Conservation (phyloP, 2,797 vertebrate genomes). For the Cuculus canorus region DNA sequence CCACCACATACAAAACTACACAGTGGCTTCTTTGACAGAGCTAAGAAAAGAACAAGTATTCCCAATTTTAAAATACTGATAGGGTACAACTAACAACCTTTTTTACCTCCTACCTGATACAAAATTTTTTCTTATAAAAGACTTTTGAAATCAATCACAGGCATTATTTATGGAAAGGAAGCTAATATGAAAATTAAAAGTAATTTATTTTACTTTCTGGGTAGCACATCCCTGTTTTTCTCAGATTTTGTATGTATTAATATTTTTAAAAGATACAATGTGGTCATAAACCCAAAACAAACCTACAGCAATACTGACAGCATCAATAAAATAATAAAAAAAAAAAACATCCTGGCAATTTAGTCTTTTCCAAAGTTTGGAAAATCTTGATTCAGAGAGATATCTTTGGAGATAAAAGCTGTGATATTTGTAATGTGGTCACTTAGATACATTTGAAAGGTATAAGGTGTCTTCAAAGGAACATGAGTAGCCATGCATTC, state of each 20-base stretch:
- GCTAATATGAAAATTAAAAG: not conserved
- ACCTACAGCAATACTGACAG: not conserved
- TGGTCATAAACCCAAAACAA: not conserved
- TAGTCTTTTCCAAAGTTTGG: not conserved
- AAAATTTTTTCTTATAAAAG: not conserved
- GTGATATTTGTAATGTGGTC: not conserved
- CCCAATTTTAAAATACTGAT: not conserved
- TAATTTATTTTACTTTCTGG: not conserved
- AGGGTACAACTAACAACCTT: not conserved
- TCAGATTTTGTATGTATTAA: not conserved
- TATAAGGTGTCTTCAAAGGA: not conserved
- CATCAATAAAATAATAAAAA: not conserved
- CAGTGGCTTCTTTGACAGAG: not conserved
- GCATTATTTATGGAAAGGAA: not conserved
- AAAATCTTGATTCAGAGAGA: not conserved
- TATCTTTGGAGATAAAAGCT: not conserved
- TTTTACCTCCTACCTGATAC: no score
- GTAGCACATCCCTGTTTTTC: not conserved
- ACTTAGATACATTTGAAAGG: not conserved
- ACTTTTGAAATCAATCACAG: not conserved
- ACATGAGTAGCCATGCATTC: accelerated
- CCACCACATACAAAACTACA: not conserved
- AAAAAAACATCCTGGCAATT: not conserved
- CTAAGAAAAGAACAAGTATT: not conserved
- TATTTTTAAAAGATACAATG: not conserved